These are phyloP conservation scores for Xyrauchen texanus DNA, from an alignment of 2,113 vertebrate genomes.

Conservation along the genomic window DNA sequence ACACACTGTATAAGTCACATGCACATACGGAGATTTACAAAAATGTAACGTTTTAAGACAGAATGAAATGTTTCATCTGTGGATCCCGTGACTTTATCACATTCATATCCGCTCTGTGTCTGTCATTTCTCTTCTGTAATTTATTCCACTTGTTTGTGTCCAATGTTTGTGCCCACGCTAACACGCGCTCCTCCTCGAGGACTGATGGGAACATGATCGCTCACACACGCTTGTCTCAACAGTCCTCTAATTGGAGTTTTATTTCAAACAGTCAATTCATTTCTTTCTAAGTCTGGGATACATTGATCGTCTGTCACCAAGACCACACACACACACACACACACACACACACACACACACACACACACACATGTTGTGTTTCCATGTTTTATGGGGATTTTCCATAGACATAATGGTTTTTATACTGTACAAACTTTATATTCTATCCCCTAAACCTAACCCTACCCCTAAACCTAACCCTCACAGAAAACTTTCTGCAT, in stretches of 20 bases:
- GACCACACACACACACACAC: conserved; percentile 61
- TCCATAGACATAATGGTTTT: too few species aligned
- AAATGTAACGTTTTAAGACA: too few species aligned
- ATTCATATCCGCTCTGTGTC: conserved; percentile 33
- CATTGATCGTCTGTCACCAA: conserved; percentile 75
- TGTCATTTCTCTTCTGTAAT: neutral
- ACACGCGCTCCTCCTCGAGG: conserved; percentile 53
- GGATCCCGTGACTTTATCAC: neutral
- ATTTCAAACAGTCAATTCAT: conserved; percentile 80
- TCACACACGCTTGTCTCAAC: conserved; percentile 59
- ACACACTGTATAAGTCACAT: too few species aligned
- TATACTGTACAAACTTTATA: too few species aligned
- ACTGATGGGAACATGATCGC: conserved; percentile 68
- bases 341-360: conserved; percentile 22
- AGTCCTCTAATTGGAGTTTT: conserved; percentile 80
- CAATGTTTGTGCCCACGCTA: conserved; percentile 38
- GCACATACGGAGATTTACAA: too few species aligned
- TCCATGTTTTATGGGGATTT: too few species aligned
- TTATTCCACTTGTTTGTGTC: conserved; percentile 47
- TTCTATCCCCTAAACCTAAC: too few species aligned
- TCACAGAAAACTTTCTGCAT: too few species aligned
- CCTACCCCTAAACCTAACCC: too few species aligned
- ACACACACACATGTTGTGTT: too few species aligned
- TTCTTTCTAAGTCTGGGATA: conserved; percentile 65
- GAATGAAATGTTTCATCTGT: too few species aligned